Base-by-base conservation (phyloP, 2,888 invertebrate genomes). In the Gonocerus acuteangulatus region DNA sequence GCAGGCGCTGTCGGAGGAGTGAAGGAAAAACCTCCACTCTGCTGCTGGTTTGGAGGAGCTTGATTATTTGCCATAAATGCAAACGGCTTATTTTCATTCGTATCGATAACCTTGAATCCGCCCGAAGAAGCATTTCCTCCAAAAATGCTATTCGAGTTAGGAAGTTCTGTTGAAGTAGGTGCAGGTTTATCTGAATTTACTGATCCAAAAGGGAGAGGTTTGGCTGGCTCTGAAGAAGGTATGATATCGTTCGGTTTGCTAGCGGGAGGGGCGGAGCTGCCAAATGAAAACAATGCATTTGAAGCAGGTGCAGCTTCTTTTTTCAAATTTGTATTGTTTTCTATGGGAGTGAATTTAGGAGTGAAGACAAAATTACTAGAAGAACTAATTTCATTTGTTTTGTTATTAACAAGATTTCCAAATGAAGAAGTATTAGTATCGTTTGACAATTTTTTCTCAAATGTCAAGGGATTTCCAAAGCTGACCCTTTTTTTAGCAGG, bases 401-500 rank as follows among this genome's bases (percentile, higher is more conserved):
- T 60, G 3, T 6, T 36, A 36, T 36, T 11, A 16, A 21, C 39
- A 15, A 51, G 15, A 48, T 32, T 18, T 23, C 52, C 54, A 32
- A 62, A 62, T 19, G 52, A 36, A 19, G 18, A 15, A 15, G 57
- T 18, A 47, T 45, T 57, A 6, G 22, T 19, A 19, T 57, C 47
- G 45, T 34, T 57, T 7, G 1, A 13, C 11, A 32, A 9, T 15
- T 2, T 13, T 27, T 57, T 57, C 18, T 57, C 57, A 32, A 23
- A 47, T 23, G 45, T 51, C 13, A 60, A 36, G 0, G 64, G 60
- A 13, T 60, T 60, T 15, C 64, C 60, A 34, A 64, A 62, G 45
- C 64, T 64, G 22, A 64, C 64, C 48, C 36, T 47, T 36, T 64
- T 64, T 19, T 54, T 60, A 16, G 48, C 18, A 16, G 62, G 62